Evolutionary conservation across 2,888 invertebrate species (phyloP).

Genomic region (Orchesellides sinensis): DNA sequence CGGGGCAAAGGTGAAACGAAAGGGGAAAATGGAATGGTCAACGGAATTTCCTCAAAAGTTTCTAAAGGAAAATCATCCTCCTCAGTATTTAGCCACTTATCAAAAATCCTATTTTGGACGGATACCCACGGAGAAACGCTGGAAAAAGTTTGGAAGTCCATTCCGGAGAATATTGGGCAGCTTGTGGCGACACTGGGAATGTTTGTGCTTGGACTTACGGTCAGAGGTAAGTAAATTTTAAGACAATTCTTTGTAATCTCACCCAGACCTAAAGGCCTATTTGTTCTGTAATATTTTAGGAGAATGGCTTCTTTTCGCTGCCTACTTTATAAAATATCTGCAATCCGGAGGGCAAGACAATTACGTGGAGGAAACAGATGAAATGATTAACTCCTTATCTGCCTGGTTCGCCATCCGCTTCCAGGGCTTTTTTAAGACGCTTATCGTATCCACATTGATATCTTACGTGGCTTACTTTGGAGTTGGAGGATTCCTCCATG

Average conservation of each 20-base stretch:
- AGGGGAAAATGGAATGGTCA: constrained; percentile 9
- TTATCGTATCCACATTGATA: constrained; percentile 79
- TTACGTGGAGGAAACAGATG: constrained; percentile 70
- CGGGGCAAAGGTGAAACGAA: background rate
- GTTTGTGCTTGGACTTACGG: constrained; percentile 82
- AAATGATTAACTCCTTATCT: constrained; percentile 65
- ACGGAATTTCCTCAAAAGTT: too few relatives aligned
- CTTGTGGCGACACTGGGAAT: constrained; percentile 81
- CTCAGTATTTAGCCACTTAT: constrained; percentile 52
- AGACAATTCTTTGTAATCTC: background rate
- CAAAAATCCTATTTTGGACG: constrained; percentile 78
- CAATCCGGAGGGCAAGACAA: constrained; percentile 74
- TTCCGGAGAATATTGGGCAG: constrained; percentile 80
- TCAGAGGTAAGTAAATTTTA: constrained; percentile 79
- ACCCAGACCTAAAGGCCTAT: background rate
- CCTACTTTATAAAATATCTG: constrained; percentile 81
- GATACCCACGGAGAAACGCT: constrained; percentile 80
- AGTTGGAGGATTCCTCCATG: constrained; percentile 84
- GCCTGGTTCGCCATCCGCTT: constrained; percentile 70
- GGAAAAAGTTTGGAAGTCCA: constrained; percentile 80
- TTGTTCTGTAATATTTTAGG: constrained; percentile 78
- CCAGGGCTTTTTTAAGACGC: constrained; percentile 75
- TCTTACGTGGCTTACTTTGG: constrained; percentile 82
- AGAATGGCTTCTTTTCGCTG: constrained; percentile 83
- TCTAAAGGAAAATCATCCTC: background rate